Base-by-base conservation (phyloP, 2,888 invertebrate genomes). In the Trachelus troglodyta region DNA sequence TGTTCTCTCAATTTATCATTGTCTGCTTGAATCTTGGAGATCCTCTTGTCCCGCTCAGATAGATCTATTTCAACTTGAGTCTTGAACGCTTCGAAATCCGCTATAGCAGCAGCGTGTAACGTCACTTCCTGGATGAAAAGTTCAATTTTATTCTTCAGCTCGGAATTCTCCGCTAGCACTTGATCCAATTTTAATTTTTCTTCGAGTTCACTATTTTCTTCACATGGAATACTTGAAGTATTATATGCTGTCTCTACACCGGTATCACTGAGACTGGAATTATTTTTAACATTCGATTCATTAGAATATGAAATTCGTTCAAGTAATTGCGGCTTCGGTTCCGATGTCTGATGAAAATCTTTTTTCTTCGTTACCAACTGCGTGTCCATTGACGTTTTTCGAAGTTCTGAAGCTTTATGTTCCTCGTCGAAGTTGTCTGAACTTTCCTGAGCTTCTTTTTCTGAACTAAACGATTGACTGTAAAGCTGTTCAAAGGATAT, bases 41-140 rank as follows among this genome's bases (percentile, higher is more conserved):
- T 56, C 37, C 37, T 77, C 69, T 73, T 34, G 34, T 77, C 75
- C 30, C 75, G 34, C 31, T 77, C 75, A 4, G n/a, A 23, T 15
- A 77, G 69, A n/a, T 69, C 75, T 69, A 34, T 74, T 68, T 77
- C 74, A 30, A 73, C n/a, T 9, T 12, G 31, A 74, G 12, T 69
- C 56, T 69, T 37, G 3, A 15, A 35, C 12, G 12, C 23, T 34
- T 30, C 69, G 35, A 35, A 76, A 37, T 76, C 73, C n/a, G 15
- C 74, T n/a, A 33, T 33, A 31, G 73, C 56, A 23, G 23, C 56
- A 56, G 56, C 23, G 23, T 23, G 56, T 56, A 56, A 56, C 56
- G 82, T 93, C 93, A 84, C 93, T 93, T 88, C 94, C 94, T 23
- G 90, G 89, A 89, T 93, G 93, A 79, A 94, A 89, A 35, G 85